A percentile compares a stretch with the other conserved stretches of the same genome.
phyloP scores from a whole-genome alignment of 2,113 vertebrate species.

The Phodopus roborovskii region DNA sequence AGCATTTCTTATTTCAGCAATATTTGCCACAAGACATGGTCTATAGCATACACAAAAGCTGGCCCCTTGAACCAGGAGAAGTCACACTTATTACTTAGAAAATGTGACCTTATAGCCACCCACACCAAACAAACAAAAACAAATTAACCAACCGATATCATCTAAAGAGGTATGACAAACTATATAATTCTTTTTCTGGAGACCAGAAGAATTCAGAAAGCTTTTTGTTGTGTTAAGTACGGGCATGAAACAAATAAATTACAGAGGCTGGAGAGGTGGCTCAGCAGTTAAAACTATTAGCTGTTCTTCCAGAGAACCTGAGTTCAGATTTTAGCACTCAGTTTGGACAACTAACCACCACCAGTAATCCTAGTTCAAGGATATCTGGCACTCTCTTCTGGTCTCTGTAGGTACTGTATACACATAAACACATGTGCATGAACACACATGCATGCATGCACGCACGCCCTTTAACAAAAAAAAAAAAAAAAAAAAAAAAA shows the following conservation, averaged over 20 bases:
- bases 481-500: no score
- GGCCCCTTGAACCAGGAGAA: neutral
- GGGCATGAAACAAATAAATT: neutral
- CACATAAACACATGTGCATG: neutral
- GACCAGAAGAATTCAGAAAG: neutral
- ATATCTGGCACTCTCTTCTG: neutral
- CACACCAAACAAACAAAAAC: neutral
- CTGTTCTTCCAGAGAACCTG: neutral
- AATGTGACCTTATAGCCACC: neutral
- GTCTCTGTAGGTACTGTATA: neutral
- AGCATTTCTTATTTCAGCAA: neutral
- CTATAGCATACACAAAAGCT: neutral
- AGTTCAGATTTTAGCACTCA: neutral
- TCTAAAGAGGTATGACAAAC: neutral
- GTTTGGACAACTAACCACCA: no score
- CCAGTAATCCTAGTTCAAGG: neutral
- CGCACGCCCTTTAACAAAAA: neutral
- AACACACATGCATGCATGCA: neutral
- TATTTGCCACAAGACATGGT: neutral
- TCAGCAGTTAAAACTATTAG: neutral
- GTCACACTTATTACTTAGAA: slow-evolving; percentile 20
- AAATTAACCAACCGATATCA: neutral
- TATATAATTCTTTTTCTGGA: slow-evolving; percentile 13
- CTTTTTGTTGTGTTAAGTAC: slow-evolving; percentile 12
- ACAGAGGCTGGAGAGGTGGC: neutral